Evolutionary conservation across 2,797 vertebrate species (phyloP), one percentile per base, ranked within the genome.

Genomic region (Rhynchotus rufescens): DNA sequence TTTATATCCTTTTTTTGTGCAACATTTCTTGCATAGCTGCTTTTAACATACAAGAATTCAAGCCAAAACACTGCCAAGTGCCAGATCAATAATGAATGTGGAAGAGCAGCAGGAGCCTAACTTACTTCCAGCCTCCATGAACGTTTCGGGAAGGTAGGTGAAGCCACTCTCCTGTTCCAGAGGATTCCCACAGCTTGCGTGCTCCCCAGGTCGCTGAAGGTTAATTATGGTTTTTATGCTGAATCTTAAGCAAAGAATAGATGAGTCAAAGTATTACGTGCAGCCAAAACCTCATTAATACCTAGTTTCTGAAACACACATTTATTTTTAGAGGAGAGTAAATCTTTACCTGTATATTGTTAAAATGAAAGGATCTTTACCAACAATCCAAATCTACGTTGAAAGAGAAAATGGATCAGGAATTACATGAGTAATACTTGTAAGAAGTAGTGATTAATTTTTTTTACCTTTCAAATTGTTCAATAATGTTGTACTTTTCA

Each of bases 41-140:
- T 42, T 91, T 92, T 62, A 94, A 90, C 69, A 80, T 25, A 32
- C 6, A 65, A 62, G 80, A 69, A 90, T 76, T 74, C 89, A 79
- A 76, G 88, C 72, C 54, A 85, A 91, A 95, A 81, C 45, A 73
- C n/a, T 67, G 90, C 20, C 83, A 94, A 92, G 94, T 65, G 76
- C 69, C 86, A 34, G 83, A 76, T 92, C 81, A 90, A 92, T 96
- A 96, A 96, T 95, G 92, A 96, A 95, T 22, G 68, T 90, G 83
- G 54, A 97, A 81, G 36, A 94, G 62, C 95, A 94, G 80, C 92
- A 83, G 91, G 93, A 88, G 56, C 21, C 22, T 61, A 89, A 98
- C 99, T 99, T 97, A 99, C 99, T 98, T 96, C 98, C 98, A 88
- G 99, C 98, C 93, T 99, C 98, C 99, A 99, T 99, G 97, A 99